These are phyloP conservation scores for Acromyrmex charruanus DNA, from an alignment of 1,140 invertebrate species.

Conservation along the genomic window DNA sequence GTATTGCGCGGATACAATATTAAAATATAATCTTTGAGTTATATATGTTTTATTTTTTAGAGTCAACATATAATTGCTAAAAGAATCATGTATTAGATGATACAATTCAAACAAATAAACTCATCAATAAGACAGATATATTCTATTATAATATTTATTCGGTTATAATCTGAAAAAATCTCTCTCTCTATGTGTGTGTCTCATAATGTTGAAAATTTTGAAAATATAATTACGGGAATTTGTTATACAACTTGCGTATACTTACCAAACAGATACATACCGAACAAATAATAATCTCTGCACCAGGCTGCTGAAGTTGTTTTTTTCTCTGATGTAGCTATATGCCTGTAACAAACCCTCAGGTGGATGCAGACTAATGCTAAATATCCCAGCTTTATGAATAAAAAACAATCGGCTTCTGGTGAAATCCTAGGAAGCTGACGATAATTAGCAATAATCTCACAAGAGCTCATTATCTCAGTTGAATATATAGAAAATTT, in stretches of 20 bases:
- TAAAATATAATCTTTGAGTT: constrained; percentile 20
- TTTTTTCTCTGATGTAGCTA: constrained; percentile 83
- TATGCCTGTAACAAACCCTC: constrained; percentile 91
- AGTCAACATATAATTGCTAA: constrained; percentile 23
- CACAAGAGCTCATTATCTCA: constrained; percentile 80
- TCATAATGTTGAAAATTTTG: background rate
- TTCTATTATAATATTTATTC: constrained; percentile 1
- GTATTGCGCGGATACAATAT: constrained; percentile 17
- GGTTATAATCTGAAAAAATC: background rate
- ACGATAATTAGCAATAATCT: constrained; percentile 85
- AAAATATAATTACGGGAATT: constrained; percentile 25
- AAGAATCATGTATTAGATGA: constrained; percentile 1
- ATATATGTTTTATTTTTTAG: background rate
- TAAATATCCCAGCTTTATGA: constrained; percentile 83
- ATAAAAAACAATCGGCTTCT: constrained; percentile 64
- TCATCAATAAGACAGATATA: background rate
- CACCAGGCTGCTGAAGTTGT: constrained; percentile 84
- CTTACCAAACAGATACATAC: constrained; percentile 80
- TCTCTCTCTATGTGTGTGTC: background rate
- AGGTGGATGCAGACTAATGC: constrained; percentile 87
- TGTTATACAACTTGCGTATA: constrained; percentile 73
- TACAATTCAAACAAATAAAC: constrained; percentile 16
- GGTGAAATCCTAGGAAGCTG: constrained; percentile 76
- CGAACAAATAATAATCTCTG: constrained; percentile 81
- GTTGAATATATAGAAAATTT: constrained; percentile 40